Evolutionary conservation across 2,888 invertebrate species (phyloP), one percentile per base, ranked within the genome.

Genomic region (Drosophila mimetica): DNA sequence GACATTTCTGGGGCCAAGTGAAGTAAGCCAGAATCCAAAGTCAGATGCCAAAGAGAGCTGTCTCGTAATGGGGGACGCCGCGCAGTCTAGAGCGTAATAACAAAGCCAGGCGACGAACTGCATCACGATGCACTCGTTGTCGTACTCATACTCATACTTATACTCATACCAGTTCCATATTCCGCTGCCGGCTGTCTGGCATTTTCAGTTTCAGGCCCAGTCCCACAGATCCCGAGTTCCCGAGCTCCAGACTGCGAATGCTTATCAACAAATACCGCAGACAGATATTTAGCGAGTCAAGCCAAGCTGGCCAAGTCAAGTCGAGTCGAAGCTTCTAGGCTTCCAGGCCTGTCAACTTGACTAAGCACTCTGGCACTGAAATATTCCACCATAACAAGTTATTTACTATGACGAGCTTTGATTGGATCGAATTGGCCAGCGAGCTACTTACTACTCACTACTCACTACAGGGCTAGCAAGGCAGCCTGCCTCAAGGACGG

Each of bases 381-480:
- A 85, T 89, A 89, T 85, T 85, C 80, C 74, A 88, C 86, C 88
- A 86, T 88, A 89, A 89, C 86, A 82, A 89, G 89, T 89, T 87
- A 89, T 87, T 89, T 89, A 88, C 88, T 89, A 80, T 74, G 76
- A 84, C 75, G 72, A 79, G 70, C 51, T 61, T 64, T 61, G 60
- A 61, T 61, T 61, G 60, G 60, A 61, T 61, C 60, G 60, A 61
- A 61, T 61, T 64, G 70, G 75, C 37, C 36, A 18, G 41, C 9
- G 4, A 18, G 18, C 39, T 37, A 37, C 9, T n/a, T 37, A 37
- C 18, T 39, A 4, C 37, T 8, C 7, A n/a, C n/a, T n/a, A n/a
- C n/a, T n/a, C n/a, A n/a, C n/a, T n/a, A n/a, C n/a, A 37, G 37
- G 16, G 37, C 37, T 14, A 25, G 11, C 30, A 30, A 11, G 18